A percentile compares a stretch with the other conserved stretches of the same genome.
These are phyloP conservation scores for Oedothorax gibbosus DNA, from an alignment of 1,140 invertebrate species.

Conservation along the genomic window DNA sequence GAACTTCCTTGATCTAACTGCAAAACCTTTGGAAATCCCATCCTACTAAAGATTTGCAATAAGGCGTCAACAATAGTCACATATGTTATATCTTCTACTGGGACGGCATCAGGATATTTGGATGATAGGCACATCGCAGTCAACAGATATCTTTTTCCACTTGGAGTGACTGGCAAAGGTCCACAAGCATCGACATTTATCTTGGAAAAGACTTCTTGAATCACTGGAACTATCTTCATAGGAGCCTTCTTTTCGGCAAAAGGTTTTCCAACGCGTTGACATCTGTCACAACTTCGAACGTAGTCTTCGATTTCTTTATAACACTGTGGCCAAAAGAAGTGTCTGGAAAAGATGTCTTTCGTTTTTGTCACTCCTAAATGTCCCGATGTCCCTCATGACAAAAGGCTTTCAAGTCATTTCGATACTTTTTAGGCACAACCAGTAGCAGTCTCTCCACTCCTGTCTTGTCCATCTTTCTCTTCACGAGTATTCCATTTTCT, in stretches of 20 bases:
- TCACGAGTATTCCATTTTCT: background rate
- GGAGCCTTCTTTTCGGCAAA: background rate
- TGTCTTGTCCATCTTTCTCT: background rate
- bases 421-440: constrained; percentile 8
- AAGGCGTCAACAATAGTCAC: background rate
- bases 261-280: constrained; percentile 15
- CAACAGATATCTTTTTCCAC: constrained; percentile 7
- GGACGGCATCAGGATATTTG: constrained; percentile 10
- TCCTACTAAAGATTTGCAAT: constrained; percentile 17
- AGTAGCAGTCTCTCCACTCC: background rate
- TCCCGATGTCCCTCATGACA: constrained; percentile 3
- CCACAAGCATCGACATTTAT: constrained; percentile 26
- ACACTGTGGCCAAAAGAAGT: constrained; percentile 32
- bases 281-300: constrained; percentile 10
- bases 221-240: constrained; percentile 24
- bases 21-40: background rate
- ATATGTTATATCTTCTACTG: background rate
- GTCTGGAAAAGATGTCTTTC: background rate
- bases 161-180: constrained; percentile 5
- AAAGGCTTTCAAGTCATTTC: background rate
- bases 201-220: constrained; percentile 28
- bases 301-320: constrained; percentile 20
- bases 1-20: background rate
- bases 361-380: constrained; percentile 33
- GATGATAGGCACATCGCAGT: constrained; percentile 29